Conservation (phyloP, 2,888 invertebrate genomes). For the Eueremaeus valkanovi region DNA sequence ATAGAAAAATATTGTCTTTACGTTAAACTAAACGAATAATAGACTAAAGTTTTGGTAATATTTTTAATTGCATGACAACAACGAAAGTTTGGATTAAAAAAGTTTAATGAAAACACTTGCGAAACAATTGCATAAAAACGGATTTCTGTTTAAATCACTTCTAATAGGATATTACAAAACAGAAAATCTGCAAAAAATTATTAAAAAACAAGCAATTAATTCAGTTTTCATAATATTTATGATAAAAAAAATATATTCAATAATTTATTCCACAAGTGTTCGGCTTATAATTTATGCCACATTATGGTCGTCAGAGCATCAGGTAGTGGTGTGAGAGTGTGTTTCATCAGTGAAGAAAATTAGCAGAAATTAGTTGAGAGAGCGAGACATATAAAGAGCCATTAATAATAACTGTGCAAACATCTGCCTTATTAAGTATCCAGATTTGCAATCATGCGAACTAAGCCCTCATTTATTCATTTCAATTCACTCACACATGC, state of each 20-base stretch:
- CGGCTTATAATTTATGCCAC: neutral
- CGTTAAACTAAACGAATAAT: too few species aligned
- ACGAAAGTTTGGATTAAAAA: neutral
- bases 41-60: too few species aligned
- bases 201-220: neutral
- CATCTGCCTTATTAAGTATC: conserved; percentile 23
- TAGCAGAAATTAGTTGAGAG: neutral
- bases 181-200: neutral
- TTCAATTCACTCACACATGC: neutral
- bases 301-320: neutral
- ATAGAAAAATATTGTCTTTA: too few species aligned
- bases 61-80: conserved; percentile 14
- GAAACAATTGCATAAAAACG: neutral
- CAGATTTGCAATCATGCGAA: conserved; percentile 18
- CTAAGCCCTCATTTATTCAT: neutral
- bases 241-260: neutral
- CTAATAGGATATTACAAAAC: too few species aligned
- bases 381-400: neutral
- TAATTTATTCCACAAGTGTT: conserved; percentile 10
- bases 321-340: neutral
- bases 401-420: neutral
- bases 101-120: neutral
- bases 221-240: neutral
- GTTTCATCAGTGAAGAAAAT: too few species aligned
- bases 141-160: neutral